A percentile compares a stretch with the other conserved stretches of the same genome.
These are phyloP conservation scores for Philereme transversata DNA, from an alignment of 2,888 invertebrate species.

Conservation along the genomic window DNA sequence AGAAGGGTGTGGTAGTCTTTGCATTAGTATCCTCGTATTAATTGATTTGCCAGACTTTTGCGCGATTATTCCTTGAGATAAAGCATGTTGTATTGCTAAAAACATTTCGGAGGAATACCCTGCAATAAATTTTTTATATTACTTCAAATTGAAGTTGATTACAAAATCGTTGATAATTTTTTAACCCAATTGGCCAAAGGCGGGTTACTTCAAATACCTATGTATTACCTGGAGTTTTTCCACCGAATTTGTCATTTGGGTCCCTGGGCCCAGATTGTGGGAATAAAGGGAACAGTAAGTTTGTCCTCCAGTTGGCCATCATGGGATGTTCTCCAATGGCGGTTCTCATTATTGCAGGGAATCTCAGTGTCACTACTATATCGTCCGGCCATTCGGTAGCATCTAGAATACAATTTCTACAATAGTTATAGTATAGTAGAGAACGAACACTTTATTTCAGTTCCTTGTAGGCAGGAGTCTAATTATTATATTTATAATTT, in stretches of 20 bases:
- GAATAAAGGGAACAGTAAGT: slow-evolving; percentile 87
- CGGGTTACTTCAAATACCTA: not conserved
- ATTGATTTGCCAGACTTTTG: slow-evolving; percentile 63
- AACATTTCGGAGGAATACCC: slow-evolving; percentile 77
- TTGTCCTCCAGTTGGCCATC: slow-evolving; percentile 87
- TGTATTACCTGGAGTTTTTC: slow-evolving; percentile 83
- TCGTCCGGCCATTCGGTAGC: slow-evolving; percentile 77
- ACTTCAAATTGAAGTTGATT: no score
- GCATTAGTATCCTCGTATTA: slow-evolving; percentile 76
- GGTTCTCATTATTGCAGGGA: slow-evolving; percentile 86
- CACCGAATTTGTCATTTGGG: slow-evolving; percentile 69
- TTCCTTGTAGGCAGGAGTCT: not conserved
- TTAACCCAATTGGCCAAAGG: no score
- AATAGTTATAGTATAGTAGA: no score
- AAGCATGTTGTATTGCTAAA: slow-evolving; percentile 69
- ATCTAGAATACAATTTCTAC: slow-evolving; percentile 51
- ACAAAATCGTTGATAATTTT: no score
- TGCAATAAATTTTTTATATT: slow-evolving; percentile 44
- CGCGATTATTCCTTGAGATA: slow-evolving; percentile 72
- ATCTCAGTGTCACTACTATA: slow-evolving; percentile 83
- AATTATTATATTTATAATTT: no score
- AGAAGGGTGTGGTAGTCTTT: slow-evolving; percentile 89
- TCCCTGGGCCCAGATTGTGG: slow-evolving; percentile 88
- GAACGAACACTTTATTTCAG: not conserved
- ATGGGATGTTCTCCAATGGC: slow-evolving; percentile 68